Base-by-base conservation (phyloP, 2,888 invertebrate genomes). In the Dinocampus coccinellae region DNA sequence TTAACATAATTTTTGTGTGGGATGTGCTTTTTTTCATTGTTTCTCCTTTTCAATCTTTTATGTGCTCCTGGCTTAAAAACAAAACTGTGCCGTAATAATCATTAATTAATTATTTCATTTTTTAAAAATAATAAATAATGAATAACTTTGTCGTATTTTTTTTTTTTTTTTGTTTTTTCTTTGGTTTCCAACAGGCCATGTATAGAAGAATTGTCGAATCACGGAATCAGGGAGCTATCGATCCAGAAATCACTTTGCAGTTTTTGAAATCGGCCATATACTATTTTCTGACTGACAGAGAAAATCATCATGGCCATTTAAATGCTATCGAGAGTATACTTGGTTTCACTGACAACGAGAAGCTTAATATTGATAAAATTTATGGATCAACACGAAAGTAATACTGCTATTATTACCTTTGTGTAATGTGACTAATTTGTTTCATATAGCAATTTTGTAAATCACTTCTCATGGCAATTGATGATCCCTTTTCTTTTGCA, bases 241-340 rank as follows among this genome's bases (percentile, higher is more conserved):
- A 97, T 89, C 95, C 97, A n/a, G 95, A 96, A 88, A 93, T 97
- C 77, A 96, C 96, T 22, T 89, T 97, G 83, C 95, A 96, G 88
- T 97, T 97, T 89, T 91, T 97, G 75, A 97, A 96, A 88, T 97
- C 97, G 74, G 97, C 97, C 67, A 92, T 97, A 82, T 97, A 96
- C 87, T 97, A 97, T 87, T 97, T 96, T 88, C 90, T 97, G 72
- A 95, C 96, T 2, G 96, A 97, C 85, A 93, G 93, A 79, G 96
- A 97, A 85, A 96, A 96, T 84, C 93, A 94, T 69, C 94, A 94
- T 81, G 95, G 96, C 16, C 97, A 97, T 86, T 90, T 97, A 73
- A 92, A 92, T 82, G 97, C 96, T 65, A 97, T 97, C 78, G 95
- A 97, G 88, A 97, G 96, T 87, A 97, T 97, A 82, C 90, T 97